Evolutionary conservation across 2,888 invertebrate species (phyloP), one percentile per base, ranked within the genome.

Genomic region (Pecten maximus): DNA sequence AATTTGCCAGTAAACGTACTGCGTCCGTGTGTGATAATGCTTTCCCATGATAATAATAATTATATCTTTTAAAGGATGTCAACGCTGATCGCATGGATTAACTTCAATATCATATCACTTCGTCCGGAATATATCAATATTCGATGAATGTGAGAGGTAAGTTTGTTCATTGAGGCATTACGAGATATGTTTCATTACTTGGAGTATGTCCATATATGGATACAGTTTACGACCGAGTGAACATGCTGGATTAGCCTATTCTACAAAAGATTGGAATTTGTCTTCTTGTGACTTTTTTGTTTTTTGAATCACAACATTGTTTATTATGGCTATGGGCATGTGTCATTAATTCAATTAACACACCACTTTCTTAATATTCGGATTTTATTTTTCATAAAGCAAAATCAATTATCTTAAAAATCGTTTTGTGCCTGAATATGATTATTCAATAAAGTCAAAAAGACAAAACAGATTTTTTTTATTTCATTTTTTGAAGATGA

Each of bases 61-160:
- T n/a, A n/a, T 74, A 74, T 74, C n/a, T 60, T 60, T n/a, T 60
- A 35, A 74, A 74, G 23, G 74, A 23, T 35, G 15, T 15, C 35
- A 35, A 74, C 74, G 10, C 12, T 74, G 35, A 74, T 23, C 35
- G 12, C 74, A 74, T 74, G 74, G 74, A 74, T 74, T 74, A 74
- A 10, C 74, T 12, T 74, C 54, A 54, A n/a, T 54, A 54, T n/a
- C 74, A 6, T 74, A 74, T 74, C 35, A 28, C 10, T 2, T 35
- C 74, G 35, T 74, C 35, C 16, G 74, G 74, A 74, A 74, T 10
- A 74, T 74, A 74, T 74, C 23, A 28, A 28, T 12, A 74, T 74
- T 74, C 74, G 35, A 74, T 74, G 74, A 74, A 28, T 28, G 74
- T 74, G 74, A 74, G 35, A 74, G 74, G 74, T 74, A 74, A 74